Base-by-base conservation (phyloP, 2,797 vertebrate genomes). In the Triplophysa bombifrons region DNA sequence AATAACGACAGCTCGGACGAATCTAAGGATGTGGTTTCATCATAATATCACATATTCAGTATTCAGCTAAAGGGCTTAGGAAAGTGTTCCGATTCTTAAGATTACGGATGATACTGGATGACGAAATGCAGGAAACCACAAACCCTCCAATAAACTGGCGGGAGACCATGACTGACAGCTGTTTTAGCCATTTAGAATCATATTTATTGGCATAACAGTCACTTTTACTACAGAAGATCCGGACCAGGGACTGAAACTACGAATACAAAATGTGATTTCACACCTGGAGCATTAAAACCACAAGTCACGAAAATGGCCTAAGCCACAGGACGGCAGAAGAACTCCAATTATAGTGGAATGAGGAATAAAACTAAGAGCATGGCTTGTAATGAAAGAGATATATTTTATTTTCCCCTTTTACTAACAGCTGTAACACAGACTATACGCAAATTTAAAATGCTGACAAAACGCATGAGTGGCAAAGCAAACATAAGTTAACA, bases 41-140 rank as follows among this genome's bases (percentile, higher is more conserved):
- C 80, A 67, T 60, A 80, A 80, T 85, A 74, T 74, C 65, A 60
- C 75, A 82, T 69, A 81, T 84, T 84, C 83, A 87, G 78, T 82
- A 90, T 83, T 85, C 74, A 75, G 80, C 75, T 84, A 12, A 4
- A 64, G 78, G 67, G 83, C 84, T 88, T 84, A 90, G 88, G 87
- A 90, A 88, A 87, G 85, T 88, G 86, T 87, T 90, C 78, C 67
- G 83, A 89, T 88, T 90, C 63, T 84, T 86, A 83, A 88, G 87
- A 89, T 88, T 88, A 87, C 86, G 85, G 87, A 85, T 87, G 86
- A 81, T 81, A 86, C 83, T 80, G 82, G 72, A 88, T 91, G 89
- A 90, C 80, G 85, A 91, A 89, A 91, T 82, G 69, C 88, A 90
- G 89, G 88, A 88, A 90, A 91, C 90, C 89, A 85, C 88, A 90